Percentiles rank a stretch among this genome's conserved stretches.
Conservation (phyloP, 2,888 invertebrate genomes). For the Abrostola triplasia region DNA sequence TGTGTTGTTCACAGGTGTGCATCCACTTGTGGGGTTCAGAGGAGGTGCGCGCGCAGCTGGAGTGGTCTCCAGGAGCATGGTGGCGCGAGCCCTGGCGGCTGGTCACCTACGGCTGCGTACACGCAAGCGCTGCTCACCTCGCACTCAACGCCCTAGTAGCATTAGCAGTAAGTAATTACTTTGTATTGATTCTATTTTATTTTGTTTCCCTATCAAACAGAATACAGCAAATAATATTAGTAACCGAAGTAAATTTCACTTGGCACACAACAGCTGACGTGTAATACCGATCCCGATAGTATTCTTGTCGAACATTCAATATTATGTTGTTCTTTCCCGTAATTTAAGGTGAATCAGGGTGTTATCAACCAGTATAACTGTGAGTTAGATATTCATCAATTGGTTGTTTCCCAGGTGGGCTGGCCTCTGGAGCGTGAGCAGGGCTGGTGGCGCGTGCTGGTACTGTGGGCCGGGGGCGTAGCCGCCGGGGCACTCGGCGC, state of each 20-base stretch:
- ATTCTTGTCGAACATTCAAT: too few relatives aligned
- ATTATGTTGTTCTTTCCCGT: too few relatives aligned
- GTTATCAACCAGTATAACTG: too few relatives aligned
- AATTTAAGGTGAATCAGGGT: too few relatives aligned
- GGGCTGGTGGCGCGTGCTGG: constrained; percentile 91
- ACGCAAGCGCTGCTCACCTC: constrained; percentile 93
- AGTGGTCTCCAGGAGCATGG: constrained; percentile 82
- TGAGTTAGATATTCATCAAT: background rate
- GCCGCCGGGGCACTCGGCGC: constrained; percentile 93
- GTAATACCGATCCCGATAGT: too few relatives aligned
- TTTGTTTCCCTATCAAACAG: too few relatives aligned
- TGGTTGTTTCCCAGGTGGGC: constrained; percentile 75
- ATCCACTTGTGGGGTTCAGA: constrained; percentile 68
- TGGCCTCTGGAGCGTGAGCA: constrained; percentile 91
- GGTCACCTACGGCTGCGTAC: constrained; percentile 93
- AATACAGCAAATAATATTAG: too few relatives aligned
- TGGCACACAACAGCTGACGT: too few relatives aligned
- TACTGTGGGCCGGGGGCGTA: constrained; percentile 93
- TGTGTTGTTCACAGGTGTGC: constrained; percentile 60
- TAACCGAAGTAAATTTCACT: too few relatives aligned
- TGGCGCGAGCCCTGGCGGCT: constrained; percentile 93
- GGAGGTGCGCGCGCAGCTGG: constrained; percentile 63
- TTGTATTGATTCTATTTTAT: too few relatives aligned
- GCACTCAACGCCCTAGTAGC: constrained; percentile 90
- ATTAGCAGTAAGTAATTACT: constrained; percentile 70